Evolutionary conservation across 2,797 vertebrate species (phyloP).

Genomic region (Uromys caudimaculatus): DNA sequence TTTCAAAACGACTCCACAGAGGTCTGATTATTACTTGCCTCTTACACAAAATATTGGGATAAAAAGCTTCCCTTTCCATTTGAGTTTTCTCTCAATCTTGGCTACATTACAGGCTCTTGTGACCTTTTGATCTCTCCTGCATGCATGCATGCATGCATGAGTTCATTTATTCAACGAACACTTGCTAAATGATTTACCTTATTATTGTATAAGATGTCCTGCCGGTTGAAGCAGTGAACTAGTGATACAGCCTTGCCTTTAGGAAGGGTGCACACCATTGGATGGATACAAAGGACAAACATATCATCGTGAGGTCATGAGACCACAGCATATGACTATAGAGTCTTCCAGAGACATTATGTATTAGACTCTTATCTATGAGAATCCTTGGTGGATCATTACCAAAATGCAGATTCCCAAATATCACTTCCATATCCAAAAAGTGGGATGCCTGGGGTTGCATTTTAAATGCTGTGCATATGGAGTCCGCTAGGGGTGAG

Average conservation of each 20-base stretch:
- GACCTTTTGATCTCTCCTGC: not conserved
- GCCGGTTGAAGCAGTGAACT: not conserved
- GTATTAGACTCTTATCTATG: not conserved
- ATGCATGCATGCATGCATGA: not conserved
- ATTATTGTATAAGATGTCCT: not conserved
- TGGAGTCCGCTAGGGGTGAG: not conserved
- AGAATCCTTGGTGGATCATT: not conserved
- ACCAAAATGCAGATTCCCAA: not conserved
- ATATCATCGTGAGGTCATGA: not conserved
- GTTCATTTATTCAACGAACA: not conserved
- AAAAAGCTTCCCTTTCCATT: not conserved
- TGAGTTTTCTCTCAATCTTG: not conserved
- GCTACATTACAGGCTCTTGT: not conserved
- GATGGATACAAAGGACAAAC: not conserved
- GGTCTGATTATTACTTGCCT: not conserved
- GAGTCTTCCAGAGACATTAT: not conserved
- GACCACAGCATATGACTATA: rapidly evolving
- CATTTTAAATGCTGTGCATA: not conserved
- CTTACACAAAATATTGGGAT: conserved; percentile 3
- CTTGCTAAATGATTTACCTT: not conserved
- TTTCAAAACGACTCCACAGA: not conserved
- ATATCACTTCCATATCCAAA: not conserved
- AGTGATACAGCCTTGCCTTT: not conserved
- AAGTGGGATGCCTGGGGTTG: not conserved
- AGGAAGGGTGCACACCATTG: not conserved